A percentile compares a stretch with the other conserved stretches of the same genome.
These are phyloP conservation scores for Arctopsyche grandis DNA, from an alignment of 1,140 invertebrate genomes.

Conservation along the genomic window DNA sequence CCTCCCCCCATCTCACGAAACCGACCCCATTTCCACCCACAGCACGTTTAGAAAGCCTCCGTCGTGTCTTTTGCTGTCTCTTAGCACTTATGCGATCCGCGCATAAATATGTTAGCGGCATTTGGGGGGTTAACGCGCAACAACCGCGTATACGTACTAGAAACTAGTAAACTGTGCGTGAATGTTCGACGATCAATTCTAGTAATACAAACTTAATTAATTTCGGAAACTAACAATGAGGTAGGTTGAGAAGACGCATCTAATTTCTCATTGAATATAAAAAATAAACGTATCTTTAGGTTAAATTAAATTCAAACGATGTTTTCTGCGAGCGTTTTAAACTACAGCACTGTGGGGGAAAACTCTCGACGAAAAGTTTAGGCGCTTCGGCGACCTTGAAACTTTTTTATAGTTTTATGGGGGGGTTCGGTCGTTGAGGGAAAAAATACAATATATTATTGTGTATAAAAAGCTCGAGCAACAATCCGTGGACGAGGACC, in stretches of 20 bases:
- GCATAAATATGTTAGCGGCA: constrained; percentile 54
- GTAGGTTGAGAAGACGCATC: too few species aligned
- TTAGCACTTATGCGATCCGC: constrained; percentile 53
- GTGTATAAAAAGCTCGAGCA: background rate
- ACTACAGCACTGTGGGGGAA: background rate
- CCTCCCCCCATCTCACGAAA: constrained; percentile 38
- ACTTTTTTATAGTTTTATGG: background rate
- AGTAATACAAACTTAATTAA: too few species aligned
- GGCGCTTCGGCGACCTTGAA: constrained; percentile 26
- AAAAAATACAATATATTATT: background rate
- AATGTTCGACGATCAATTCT: background rate
- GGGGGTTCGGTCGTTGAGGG: background rate
- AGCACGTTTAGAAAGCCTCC: constrained; percentile 54
- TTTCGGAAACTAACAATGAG: too few species aligned
- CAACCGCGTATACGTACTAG: background rate
- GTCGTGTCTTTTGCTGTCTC: constrained; percentile 54
- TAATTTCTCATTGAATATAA: too few species aligned
- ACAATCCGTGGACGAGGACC: background rate
- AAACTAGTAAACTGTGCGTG: background rate
- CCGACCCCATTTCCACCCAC: too few species aligned
- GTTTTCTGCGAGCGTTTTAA: background rate
- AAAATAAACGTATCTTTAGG: too few species aligned
- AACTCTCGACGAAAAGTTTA: constrained; percentile 1
- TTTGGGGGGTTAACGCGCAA: background rate
- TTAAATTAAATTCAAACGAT: background rate